Conservation (phyloP, 1,140 invertebrate species). For the Nomia melanderi region DNA sequence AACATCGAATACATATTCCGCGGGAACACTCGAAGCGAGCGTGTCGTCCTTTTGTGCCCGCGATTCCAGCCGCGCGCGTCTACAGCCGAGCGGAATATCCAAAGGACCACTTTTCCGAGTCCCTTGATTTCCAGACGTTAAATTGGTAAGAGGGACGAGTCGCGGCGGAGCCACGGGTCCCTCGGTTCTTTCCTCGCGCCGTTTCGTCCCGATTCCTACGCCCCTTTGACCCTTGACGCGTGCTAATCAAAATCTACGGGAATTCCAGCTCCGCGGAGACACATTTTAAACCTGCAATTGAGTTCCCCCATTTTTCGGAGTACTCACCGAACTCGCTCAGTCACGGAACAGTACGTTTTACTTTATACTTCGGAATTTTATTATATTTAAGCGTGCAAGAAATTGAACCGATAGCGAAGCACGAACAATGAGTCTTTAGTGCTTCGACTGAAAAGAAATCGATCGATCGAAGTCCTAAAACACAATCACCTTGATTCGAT, state of each 20-base stretch:
- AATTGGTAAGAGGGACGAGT: slow-evolving; percentile 10
- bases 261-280: neutral
- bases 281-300: neutral
- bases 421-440: no score
- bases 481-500: no score
- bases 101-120: slow-evolving; percentile 28
- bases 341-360: no score
- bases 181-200: neutral
- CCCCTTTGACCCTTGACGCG: slow-evolving; percentile 3
- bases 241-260: slow-evolving; percentile 21
- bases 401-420: no score
- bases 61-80: neutral
- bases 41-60: slow-evolving; percentile 10
- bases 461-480: no score
- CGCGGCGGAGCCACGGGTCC: neutral
- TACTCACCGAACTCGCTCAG: no score
- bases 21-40: neutral
- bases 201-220: neutral
- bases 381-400: no score
- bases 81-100: neutral
- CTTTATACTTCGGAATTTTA: no score
- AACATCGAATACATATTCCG: neutral
- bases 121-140: slow-evolving; percentile 1
- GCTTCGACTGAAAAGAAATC: no score
- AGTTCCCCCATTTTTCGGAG: no score